Evolutionary conservation across 1,140 invertebrate species (phyloP).

Genomic region (Lethrus apterus): DNA sequence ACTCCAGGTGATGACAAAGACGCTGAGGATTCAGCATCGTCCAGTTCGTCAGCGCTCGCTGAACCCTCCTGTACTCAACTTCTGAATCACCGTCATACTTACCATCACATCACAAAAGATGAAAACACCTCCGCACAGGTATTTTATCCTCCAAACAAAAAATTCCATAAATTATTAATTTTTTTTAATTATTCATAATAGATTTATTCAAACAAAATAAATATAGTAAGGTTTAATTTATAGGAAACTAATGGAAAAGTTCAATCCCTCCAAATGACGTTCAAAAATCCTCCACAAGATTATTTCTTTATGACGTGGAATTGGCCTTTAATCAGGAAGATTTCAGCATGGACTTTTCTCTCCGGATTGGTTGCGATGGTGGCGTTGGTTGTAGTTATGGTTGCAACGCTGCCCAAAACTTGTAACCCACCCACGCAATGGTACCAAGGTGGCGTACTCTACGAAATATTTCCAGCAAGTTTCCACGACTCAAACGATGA

Average conservation of each 20-base stretch:
- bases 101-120: constrained; percentile 43
- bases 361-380: constrained; percentile 60
- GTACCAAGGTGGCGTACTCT: constrained; percentile 75
- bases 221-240: no score
- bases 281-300: constrained; percentile 50
- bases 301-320: constrained; percentile 72
- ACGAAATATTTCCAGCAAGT: constrained; percentile 75
- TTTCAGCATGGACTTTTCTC: constrained; percentile 62
- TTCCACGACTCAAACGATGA: constrained; percentile 71
- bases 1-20: constrained; percentile 23
- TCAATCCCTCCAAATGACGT: constrained; percentile 47
- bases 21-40: constrained; percentile 38
- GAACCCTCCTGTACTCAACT: constrained; percentile 44
- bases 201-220: not conserved
- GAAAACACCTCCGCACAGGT: constrained; percentile 36
- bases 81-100: constrained; percentile 42
- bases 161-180: no score
- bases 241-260: constrained; percentile 33
- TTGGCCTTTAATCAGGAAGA: constrained; percentile 66
- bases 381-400: constrained; percentile 60
- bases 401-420: constrained; percentile 59
- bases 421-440: constrained; percentile 62
- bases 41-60: constrained; percentile 43
- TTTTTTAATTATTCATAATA: constrained; percentile 2
- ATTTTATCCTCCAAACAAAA: no score